Evolutionary conservation across 2,888 invertebrate species (phyloP).

Genomic region (Drosophila nigritarsus): DNA sequence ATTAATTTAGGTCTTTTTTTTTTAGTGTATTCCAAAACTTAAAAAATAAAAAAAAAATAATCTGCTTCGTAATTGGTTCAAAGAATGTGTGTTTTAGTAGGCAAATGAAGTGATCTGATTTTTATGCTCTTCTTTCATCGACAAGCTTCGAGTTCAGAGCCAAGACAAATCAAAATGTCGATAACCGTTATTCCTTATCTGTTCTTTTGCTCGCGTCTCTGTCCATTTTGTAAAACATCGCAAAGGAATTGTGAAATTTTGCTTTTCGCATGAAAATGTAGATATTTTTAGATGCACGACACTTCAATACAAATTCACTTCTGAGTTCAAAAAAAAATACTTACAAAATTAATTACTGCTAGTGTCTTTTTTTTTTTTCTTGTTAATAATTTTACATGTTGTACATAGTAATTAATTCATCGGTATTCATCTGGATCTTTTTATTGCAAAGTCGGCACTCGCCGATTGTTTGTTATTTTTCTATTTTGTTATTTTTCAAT

Average conservation of each 20-base stretch:
- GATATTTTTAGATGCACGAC: neutral
- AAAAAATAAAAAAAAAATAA: neutral
- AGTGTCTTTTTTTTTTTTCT: neutral
- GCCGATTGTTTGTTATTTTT: neutral
- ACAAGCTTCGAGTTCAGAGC: neutral
- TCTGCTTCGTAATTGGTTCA: neutral
- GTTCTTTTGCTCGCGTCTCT: neutral
- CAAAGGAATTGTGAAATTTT: neutral
- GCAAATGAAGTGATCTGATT: neutral
- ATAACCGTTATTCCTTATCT: neutral
- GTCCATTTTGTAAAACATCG: neutral
- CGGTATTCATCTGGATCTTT: neutral
- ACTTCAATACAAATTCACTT: neutral
- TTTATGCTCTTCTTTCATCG: neutral
- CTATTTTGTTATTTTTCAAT: too few species aligned
- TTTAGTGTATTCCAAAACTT: neutral
- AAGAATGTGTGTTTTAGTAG: neutral
- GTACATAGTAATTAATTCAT: neutral
- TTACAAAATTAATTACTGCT: neutral
- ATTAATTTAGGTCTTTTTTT: neutral
- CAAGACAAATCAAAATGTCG: neutral
- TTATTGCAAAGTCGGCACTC: neutral
- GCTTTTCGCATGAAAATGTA: neutral
- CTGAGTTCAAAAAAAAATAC: neutral
- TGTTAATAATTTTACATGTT: neutral